Evolutionary conservation across 1,140 invertebrate species (phyloP).

Genomic region (Agrypnia vestita): DNA sequence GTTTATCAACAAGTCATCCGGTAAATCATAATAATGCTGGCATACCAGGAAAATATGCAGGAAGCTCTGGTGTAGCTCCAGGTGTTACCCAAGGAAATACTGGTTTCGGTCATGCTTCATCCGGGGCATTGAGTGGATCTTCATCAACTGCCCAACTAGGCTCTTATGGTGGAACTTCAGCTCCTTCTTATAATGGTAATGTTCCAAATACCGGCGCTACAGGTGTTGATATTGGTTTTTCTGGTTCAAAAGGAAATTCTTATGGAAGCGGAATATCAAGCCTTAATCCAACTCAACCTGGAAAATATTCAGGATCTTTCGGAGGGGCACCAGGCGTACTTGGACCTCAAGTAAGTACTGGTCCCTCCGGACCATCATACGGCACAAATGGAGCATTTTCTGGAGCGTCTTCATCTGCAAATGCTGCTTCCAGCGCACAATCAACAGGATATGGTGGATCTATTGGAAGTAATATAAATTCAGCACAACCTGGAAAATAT

Average conservation of each 20-base stretch:
- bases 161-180: background rate
- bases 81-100: constrained; percentile 3
- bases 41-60: constrained; percentile 22
- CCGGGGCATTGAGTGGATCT: constrained; percentile 20
- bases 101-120: background rate
- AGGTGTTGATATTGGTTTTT: constrained; percentile 6
- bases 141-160: background rate
- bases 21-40: constrained; percentile 5
- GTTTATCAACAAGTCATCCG: too few species aligned
- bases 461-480: background rate
- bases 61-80: background rate
- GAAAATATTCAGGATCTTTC: background rate
- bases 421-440: background rate
- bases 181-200: background rate
- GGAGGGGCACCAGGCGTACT: constrained; percentile 7
- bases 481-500: constrained; percentile 43
- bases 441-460: background rate
- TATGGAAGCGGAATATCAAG: background rate
- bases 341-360: background rate
- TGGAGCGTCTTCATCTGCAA: too few species aligned
- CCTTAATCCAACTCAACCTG: background rate
- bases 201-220: background rate
- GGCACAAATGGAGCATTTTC: constrained; percentile 1
- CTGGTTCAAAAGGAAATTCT: constrained; percentile 3
- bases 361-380: background rate